Evolutionary conservation across 2,797 vertebrate genomes (phyloP).

Genomic region (Megalops cyprinoides): DNA sequence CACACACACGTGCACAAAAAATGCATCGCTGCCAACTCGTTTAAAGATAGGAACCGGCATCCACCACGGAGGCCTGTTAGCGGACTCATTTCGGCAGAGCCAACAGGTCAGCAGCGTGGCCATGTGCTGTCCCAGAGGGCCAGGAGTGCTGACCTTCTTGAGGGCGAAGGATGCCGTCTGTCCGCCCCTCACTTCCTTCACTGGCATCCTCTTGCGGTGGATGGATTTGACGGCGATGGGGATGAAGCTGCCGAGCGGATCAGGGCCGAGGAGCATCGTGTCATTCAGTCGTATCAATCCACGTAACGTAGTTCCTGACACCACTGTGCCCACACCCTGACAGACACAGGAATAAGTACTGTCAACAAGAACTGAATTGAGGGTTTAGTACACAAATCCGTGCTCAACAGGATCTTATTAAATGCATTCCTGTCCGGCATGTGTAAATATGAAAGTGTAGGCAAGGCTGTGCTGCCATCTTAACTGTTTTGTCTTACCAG

Average conservation of each 20-base stretch:
- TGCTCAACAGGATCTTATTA: not conserved
- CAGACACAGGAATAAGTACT: not conserved
- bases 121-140: too few relatives aligned
- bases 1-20: not conserved
- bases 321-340: slow-evolving; percentile 96
- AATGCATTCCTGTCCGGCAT: too few relatives aligned
- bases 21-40: not conserved
- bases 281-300: slow-evolving; percentile 96
- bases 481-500: too few relatives aligned
- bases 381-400: not conserved
- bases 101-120: too few relatives aligned
- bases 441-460: too few relatives aligned
- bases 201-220: slow-evolving; percentile 97
- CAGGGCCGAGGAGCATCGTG: slow-evolving; percentile 91
- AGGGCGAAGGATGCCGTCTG: slow-evolving; percentile 97
- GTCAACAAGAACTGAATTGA: not conserved
- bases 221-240: slow-evolving; percentile 97
- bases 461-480: too few relatives aligned
- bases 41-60: too few relatives aligned
- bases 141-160: slow-evolving; percentile 84
- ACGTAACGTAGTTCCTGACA: slow-evolving; percentile 93
- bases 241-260: slow-evolving; percentile 93
- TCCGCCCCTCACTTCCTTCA: slow-evolving; percentile 96
- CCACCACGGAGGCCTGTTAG: too few relatives aligned
- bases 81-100: not conserved